Evolutionary conservation across 2,797 vertebrate genomes (phyloP).

Genomic region (Sciaenops ocellatus): DNA sequence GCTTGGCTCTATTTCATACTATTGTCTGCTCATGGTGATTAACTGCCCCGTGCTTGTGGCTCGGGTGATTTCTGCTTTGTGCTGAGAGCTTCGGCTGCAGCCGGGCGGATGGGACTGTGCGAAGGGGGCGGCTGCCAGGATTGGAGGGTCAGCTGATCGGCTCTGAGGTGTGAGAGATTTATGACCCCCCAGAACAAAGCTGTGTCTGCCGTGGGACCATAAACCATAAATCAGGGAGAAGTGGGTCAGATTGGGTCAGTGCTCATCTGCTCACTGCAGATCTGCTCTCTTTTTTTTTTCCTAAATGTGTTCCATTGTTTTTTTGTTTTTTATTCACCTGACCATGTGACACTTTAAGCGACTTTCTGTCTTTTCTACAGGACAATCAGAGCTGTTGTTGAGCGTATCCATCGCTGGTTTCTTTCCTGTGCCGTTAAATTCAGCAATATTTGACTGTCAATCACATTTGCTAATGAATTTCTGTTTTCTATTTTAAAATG

Average conservation of each 20-base stretch:
- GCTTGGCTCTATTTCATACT: constrained; percentile 63
- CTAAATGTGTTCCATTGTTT: constrained; percentile 22
- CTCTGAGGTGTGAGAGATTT: constrained; percentile 81
- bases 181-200: constrained; percentile 85
- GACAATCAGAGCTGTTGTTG: constrained; percentile 9
- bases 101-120: constrained; percentile 43
- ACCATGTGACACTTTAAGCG: constrained; percentile 29
- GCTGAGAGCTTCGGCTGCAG: constrained; percentile 50
- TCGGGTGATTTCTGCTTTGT: constrained; percentile 67
- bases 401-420: not conserved
- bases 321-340: constrained; percentile 3
- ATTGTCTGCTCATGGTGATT: constrained; percentile 72
- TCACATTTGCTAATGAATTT: constrained; percentile 59
- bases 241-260: constrained; percentile 84
- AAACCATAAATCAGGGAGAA: constrained; percentile 85
- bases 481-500: constrained; percentile 58
- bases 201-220: constrained; percentile 78
- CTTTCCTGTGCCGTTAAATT: constrained; percentile 12
- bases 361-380: constrained; percentile 20
- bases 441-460: constrained; percentile 41
- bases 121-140: constrained; percentile 45
- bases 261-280: constrained; percentile 74
- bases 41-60: constrained; percentile 63
- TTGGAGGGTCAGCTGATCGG: constrained; percentile 77
- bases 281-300: constrained; percentile 56